Evolutionary conservation across 2,888 invertebrate species (phyloP).

Genomic region (Acleris literana): DNA sequence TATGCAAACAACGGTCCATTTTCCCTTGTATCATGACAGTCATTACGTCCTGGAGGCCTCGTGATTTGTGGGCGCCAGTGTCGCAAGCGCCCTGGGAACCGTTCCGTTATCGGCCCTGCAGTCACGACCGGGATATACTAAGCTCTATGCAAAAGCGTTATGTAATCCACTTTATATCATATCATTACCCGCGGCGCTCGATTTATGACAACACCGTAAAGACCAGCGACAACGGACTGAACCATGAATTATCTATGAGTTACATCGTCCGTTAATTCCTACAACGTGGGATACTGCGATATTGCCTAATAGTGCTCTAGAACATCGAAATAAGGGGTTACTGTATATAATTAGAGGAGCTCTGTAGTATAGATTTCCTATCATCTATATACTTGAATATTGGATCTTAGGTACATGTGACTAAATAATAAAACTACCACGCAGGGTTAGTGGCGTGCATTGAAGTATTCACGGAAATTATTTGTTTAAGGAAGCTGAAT

Average conservation of each 20-base stretch:
- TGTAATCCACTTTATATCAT: slow-evolving; percentile 65
- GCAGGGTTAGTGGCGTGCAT: slow-evolving; percentile 5
- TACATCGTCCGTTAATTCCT: slow-evolving; percentile 44
- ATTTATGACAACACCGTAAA: slow-evolving; percentile 61
- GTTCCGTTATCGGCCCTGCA: slow-evolving; percentile 54
- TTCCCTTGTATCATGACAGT: slow-evolving; percentile 65
- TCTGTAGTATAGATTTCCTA: neutral
- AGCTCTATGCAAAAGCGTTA: slow-evolving; percentile 53
- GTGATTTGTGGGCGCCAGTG: slow-evolving; percentile 49
- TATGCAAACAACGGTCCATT: slow-evolving; percentile 71
- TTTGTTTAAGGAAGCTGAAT: slow-evolving; percentile 16
- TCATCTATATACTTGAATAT: neutral
- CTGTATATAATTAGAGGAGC: slow-evolving; percentile 10
- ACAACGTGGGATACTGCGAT: slow-evolving; percentile 39
- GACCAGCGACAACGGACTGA: slow-evolving; percentile 42
- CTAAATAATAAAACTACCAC: slow-evolving; percentile 8
- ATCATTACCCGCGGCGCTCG: slow-evolving; percentile 59
- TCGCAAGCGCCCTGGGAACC: slow-evolving; percentile 70
- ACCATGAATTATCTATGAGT: slow-evolving; percentile 46
- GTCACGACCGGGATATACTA: slow-evolving; percentile 72
- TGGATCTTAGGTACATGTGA: slow-evolving; percentile 5
- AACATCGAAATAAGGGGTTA: slow-evolving; percentile 5
- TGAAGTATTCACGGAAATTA: slow-evolving; percentile 12
- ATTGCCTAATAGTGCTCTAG: slow-evolving; percentile 35
- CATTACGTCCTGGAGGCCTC: slow-evolving; percentile 60